Evolutionary conservation across 37 sponge, comb jelly and placozoan species (phyloP).

Genomic region (Cladorhizidae sp.): DNA sequence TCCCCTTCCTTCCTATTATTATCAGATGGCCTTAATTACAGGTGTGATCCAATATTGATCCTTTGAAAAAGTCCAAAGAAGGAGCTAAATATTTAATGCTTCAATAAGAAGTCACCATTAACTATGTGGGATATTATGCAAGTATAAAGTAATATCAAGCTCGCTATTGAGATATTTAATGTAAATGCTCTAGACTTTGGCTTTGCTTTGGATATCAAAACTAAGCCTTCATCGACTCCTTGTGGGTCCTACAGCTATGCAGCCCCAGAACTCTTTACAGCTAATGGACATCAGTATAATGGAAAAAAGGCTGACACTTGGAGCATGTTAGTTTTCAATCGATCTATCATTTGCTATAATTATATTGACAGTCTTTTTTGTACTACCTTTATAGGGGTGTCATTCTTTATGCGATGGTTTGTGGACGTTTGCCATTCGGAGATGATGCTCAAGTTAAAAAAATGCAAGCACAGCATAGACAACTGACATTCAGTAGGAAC

Average conservation of each 20-base stretch:
- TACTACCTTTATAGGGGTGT: conserved; percentile 62
- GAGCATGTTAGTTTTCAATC: conserved; percentile 73
- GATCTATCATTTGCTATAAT: neutral
- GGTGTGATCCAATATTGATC: too few species aligned
- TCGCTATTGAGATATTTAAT: too few species aligned
- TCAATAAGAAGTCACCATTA: too few species aligned
- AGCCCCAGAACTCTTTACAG: conserved; percentile 83
- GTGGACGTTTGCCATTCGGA: conserved; percentile 90
- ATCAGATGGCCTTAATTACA: too few species aligned
- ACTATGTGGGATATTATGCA: too few species aligned
- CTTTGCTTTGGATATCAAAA: conserved; percentile 57
- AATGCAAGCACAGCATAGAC: conserved; percentile 20
- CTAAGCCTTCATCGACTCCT: conserved; percentile 55
- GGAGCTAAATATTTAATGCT: too few species aligned
- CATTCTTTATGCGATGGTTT: conserved; percentile 91
- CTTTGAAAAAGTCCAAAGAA: too few species aligned
- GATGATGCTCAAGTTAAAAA: conserved; percentile 72
- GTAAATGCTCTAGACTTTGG: conserved; percentile 82
- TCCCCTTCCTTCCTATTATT: too few species aligned
- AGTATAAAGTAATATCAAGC: too few species aligned
- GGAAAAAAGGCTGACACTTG: conserved; percentile 87
- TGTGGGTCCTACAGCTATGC: conserved; percentile 96
- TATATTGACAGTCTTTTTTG: neutral
- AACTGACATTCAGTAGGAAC: conserved; percentile 41
- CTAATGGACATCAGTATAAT: conserved; percentile 71